Conservation (phyloP, 2,797 vertebrate species). For the Diplodus sargus region DNA sequence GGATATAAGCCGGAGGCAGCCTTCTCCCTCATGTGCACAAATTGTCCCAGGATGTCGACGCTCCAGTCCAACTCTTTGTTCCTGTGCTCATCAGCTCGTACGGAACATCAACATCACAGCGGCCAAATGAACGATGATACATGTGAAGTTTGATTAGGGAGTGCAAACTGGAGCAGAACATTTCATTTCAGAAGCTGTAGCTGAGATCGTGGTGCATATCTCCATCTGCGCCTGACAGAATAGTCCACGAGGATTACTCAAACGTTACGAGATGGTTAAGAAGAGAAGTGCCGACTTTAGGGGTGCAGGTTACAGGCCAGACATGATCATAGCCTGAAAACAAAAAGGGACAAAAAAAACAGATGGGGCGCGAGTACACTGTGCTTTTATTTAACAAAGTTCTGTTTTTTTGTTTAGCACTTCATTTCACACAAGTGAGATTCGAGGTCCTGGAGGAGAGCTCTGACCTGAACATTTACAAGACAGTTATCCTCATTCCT, state of each 20-base stretch:
- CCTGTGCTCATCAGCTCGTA: constrained; percentile 31
- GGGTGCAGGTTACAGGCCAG: neutral
- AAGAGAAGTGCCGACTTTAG: neutral
- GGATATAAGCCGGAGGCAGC: neutral
- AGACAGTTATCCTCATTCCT: neutral
- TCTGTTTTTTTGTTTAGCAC: neutral
- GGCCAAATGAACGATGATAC: constrained; percentile 35
- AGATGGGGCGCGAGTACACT: neutral
- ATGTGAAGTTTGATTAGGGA: constrained; percentile 31
- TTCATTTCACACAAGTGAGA: neutral
- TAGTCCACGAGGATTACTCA: neutral
- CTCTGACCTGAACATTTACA: neutral
- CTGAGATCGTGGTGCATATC: neutral
- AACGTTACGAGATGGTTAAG: constrained; percentile 1
- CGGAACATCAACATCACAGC: constrained; percentile 15
- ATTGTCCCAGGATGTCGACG: constrained; percentile 20
- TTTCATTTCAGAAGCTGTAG: constrained; percentile 33
- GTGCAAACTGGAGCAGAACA: constrained; percentile 18
- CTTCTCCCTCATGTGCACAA: constrained; percentile 8
- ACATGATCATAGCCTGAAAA: neutral
- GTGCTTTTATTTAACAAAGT: neutral
- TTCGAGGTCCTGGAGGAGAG: neutral
- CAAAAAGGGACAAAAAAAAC: too few relatives aligned
- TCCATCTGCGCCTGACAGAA: constrained; percentile 22
- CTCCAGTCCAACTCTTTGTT: constrained; percentile 37